Evolutionary conservation across 2,797 vertebrate genomes (phyloP), one percentile per base, ranked within the genome.

Genomic region (Coilia nasus): DNA sequence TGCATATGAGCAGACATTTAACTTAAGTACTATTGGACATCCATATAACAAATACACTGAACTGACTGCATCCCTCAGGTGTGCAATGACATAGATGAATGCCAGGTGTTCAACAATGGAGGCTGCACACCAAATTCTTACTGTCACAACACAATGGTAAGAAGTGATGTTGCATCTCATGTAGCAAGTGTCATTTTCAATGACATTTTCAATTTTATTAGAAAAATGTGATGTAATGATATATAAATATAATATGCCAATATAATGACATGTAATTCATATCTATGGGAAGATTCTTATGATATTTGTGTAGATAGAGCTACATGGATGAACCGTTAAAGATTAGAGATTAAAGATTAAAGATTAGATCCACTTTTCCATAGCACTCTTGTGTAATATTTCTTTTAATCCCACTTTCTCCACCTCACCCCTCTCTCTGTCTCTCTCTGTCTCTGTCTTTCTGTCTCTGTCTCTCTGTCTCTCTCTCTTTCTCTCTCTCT

Each of bases 81-180:
- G 35, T 97, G 96, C 88, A 90, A 92, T 44, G 98, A 99, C 84
- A 92, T 98, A 78, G 97, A 99, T 82, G 98, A 99, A 93, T 99
- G 98, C 92, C 93, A 93, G 85, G 92, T 89, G 15, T 94, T 91
- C 67, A 94, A 95, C 82, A 96, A 96, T 14, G 97, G 97, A 90
- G 95, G 96, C 0, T 99, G 98, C 10, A 95, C 97, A 83, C 90
- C 94, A 17, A 97, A 99, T 94, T 99, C 98, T 0, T 86, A 96
- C 86, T 99, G 98, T 91, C 91, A 96, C 90, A 99, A 99, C 92
- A 97, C 97, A 17, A 85, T 97, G 91, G 98, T 99, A 94, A 97
- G 96, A 87, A 60, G 19, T 78, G 5, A 71, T 71, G 9, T 62
- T 62, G 17, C 23, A n/a, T n/a, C n/a, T n/a, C n/a, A n/a, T n/a